These are phyloP conservation scores for Saccostrea echinata DNA, from an alignment of 1,140 invertebrate genomes.

Conservation along the genomic window DNA sequence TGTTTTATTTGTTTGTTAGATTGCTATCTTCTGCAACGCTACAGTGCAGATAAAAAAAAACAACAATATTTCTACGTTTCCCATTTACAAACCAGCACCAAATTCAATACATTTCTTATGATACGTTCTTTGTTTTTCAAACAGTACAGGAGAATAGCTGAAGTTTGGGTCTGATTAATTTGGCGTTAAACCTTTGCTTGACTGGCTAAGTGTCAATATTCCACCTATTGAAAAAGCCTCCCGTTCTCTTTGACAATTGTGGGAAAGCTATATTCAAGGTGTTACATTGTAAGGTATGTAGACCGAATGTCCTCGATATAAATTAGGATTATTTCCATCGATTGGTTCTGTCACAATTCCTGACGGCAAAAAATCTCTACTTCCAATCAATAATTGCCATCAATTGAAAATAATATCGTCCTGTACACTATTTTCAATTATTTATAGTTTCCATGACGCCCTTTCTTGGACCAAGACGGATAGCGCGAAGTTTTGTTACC, in stretches of 20 bases:
- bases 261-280: slow-evolving; percentile 28
- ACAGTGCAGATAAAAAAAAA: no score
- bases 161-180: slow-evolving; percentile 9
- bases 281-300: slow-evolving; percentile 2
- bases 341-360: slow-evolving; percentile 32
- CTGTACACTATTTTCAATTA: slow-evolving; percentile 17
- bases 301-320: slow-evolving; percentile 30
- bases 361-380: slow-evolving; percentile 22
- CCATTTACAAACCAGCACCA: no score
- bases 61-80: no score
- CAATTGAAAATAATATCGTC: slow-evolving; percentile 27
- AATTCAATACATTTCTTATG: not conserved
- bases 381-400: slow-evolving; percentile 3
- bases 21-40: not conserved
- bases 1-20: not conserved
- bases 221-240: not conserved
- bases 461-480: not conserved
- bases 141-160: not conserved
- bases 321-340: slow-evolving; percentile 17
- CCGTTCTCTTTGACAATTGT: not conserved
- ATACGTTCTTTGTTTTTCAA: not conserved
- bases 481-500: not conserved
- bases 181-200: slow-evolving; percentile 11
- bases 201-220: not conserved
- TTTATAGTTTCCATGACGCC: slow-evolving; percentile 24